phyloP scores from a whole-genome alignment of 92 coral and sea anemone genomes.

The Diadumene lineata region DNA sequence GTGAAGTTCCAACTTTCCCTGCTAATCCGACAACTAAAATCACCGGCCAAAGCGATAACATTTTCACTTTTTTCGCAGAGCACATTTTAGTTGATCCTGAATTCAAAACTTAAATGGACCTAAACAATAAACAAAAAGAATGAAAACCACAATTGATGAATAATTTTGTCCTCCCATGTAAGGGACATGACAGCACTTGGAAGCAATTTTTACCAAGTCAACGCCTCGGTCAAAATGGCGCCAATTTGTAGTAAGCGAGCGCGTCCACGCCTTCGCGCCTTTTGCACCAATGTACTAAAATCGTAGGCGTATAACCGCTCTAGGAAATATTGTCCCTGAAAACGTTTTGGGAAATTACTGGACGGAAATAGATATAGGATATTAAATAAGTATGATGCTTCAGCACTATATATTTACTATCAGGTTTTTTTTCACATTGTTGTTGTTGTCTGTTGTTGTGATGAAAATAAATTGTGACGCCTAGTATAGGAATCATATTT shows the following conservation, averaged over 20 bases:
- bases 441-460: no score
- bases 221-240: not conserved
- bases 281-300: not conserved
- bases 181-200: not conserved
- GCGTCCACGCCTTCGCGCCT: not conserved
- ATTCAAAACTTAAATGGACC: not conserved
- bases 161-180: not conserved
- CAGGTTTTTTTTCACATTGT: no score
- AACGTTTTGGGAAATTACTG: not conserved
- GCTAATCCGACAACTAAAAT: not conserved
- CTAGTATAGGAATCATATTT: no score
- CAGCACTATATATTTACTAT: no score
- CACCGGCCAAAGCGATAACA: not conserved
- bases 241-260: not conserved
- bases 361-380: no score
- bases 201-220: not conserved
- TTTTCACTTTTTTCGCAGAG: not conserved
- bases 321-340: not conserved
- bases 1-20: not conserved
- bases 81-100: not conserved
- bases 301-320: not conserved
- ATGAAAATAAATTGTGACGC: no score
- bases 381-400: no score
- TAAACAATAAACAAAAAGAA: not conserved
- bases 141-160: not conserved